Conservation (phyloP, 30 jellyfish, hydroid and myxozoan genomes). For the Cassiopea xamachana region DNA sequence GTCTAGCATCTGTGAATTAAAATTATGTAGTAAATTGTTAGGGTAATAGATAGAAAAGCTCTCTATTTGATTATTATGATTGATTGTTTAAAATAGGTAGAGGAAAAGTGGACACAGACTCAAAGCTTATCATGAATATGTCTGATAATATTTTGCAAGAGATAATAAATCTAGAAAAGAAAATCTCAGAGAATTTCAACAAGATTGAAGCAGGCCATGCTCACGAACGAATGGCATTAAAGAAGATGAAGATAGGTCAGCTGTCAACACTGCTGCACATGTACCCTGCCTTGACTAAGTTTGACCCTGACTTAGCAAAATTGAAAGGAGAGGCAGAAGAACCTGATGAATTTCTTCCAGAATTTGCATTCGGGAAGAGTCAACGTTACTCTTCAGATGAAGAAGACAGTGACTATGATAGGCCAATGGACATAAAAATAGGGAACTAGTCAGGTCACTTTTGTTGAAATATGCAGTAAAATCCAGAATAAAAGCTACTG, state of each 20-base stretch:
- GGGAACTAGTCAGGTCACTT: not conserved
- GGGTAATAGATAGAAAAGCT: not conserved
- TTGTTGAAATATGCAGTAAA: not conserved
- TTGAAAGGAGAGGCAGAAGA: not conserved
- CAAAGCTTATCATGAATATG: not conserved
- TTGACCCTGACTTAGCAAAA: constrained; percentile 5
- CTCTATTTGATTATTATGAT: not conserved
- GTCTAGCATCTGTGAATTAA: not conserved
- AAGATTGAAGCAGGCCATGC: not conserved
- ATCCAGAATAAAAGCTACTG: not conserved
- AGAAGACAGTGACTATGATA: not conserved
- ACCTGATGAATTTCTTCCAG: not conserved
- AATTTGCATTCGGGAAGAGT: not conserved
- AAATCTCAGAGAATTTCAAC: not conserved
- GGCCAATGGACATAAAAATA: constrained; percentile 4
- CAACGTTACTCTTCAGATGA: not conserved
- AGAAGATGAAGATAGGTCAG: not conserved
- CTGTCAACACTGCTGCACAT: not conserved
- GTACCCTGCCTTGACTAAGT: constrained; percentile 9
- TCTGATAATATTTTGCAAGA: not conserved
- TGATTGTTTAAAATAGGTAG: not conserved
- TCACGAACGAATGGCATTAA: not conserved
- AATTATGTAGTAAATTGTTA: too few relatives aligned
- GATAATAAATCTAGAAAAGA: not conserved
- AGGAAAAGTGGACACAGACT: not conserved